Percentiles rank a stretch among this genome's conserved stretches.
Evolutionary conservation across 1,140 invertebrate species (phyloP).

Genomic region (Charaxes varanes): DNA sequence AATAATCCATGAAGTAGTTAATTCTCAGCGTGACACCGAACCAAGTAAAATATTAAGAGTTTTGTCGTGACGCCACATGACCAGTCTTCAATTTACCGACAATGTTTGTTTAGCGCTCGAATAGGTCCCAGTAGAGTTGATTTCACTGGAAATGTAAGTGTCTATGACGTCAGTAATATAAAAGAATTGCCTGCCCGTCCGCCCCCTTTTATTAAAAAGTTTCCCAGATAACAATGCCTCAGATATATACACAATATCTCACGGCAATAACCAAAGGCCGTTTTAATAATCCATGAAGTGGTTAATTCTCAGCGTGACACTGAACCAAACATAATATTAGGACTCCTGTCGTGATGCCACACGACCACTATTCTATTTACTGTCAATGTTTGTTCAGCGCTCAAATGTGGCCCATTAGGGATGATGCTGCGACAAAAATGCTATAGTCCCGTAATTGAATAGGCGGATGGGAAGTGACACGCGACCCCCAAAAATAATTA

Average conservation of each 20-base stretch:
- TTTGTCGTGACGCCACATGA: constrained; percentile 63
- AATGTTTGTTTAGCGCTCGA: constrained; percentile 58
- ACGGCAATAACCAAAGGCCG: constrained; percentile 34
- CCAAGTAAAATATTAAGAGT: constrained; percentile 47
- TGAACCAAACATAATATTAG: constrained; percentile 43
- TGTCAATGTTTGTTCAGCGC: constrained; percentile 54
- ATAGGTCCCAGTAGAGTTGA: constrained; percentile 59
- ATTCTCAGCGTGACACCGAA: constrained; percentile 38
- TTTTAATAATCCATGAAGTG: constrained; percentile 50
- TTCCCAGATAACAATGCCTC: too few relatives aligned
- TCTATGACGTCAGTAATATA: too few relatives aligned
- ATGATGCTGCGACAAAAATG: constrained; percentile 50
- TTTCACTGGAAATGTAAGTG: too few relatives aligned
- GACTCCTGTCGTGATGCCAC: constrained; percentile 60
- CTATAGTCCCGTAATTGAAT: constrained; percentile 62
- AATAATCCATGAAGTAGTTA: constrained; percentile 45
- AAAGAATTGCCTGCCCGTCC: too few relatives aligned
- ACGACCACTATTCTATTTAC: constrained; percentile 59
- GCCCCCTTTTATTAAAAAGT: too few relatives aligned
- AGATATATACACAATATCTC: constrained; percentile 22
- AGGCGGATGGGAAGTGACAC: constrained; percentile 58
- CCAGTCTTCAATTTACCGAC: constrained; percentile 50
- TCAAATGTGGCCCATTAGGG: constrained; percentile 59
- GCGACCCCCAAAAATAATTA: constrained; percentile 31
- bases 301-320: constrained; percentile 39